Percentiles rank a stretch among this genome's conserved stretches.
These are phyloP conservation scores for Fulica atra DNA, from an alignment of 2,113 vertebrate species.

Conservation along the genomic window DNA sequence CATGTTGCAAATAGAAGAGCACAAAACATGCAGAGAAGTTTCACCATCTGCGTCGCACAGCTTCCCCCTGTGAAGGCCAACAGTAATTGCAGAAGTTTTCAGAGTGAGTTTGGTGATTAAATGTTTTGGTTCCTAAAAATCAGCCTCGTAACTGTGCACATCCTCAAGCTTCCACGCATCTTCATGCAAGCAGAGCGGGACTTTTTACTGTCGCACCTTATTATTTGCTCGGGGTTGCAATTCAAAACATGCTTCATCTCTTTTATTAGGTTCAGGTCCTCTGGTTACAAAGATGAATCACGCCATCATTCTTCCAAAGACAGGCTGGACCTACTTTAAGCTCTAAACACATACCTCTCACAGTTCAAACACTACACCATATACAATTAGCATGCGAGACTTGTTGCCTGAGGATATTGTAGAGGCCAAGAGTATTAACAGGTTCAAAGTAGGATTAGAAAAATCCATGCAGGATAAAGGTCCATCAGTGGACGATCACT, in stretches of 20 bases:
- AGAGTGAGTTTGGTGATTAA: background rate
- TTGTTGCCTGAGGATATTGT: background rate
- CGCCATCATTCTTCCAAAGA: background rate
- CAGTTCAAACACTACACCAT: background rate
- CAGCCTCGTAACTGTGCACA: background rate
- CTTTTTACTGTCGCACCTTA: background rate
- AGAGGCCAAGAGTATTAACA: conserved; percentile 17
- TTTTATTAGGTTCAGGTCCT: background rate
- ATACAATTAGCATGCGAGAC: background rate
- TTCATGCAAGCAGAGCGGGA: background rate
- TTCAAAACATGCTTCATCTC: background rate
- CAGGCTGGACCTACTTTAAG: background rate
- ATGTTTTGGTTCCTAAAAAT: background rate
- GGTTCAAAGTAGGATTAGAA: conserved; percentile 49
- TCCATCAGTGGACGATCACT: conserved; percentile 21
- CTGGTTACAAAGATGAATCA: background rate
- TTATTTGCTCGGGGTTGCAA: background rate
- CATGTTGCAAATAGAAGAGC: background rate
- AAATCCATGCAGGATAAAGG: conserved; percentile 42
- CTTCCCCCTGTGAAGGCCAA: background rate
- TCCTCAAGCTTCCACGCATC: background rate
- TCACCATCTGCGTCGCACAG: background rate
- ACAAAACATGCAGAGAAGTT: background rate
- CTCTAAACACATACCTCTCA: background rate
- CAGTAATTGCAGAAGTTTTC: background rate